Percentiles rank a stretch among this genome's conserved stretches.
These are phyloP conservation scores for Achlya flavicornis DNA, from an alignment of 2,888 invertebrate species.

Conservation along the genomic window DNA sequence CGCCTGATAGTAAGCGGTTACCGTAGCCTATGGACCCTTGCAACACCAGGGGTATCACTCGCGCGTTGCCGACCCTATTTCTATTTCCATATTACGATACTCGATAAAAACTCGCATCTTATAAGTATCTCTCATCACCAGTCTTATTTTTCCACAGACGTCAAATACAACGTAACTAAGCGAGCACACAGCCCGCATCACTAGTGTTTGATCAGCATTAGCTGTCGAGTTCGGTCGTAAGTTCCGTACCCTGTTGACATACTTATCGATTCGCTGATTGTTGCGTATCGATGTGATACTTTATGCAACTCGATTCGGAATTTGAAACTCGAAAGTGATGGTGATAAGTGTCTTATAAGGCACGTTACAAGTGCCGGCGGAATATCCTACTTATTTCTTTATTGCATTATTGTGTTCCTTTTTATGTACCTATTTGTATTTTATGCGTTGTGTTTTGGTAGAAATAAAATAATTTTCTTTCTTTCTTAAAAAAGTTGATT, in stretches of 20 bases:
- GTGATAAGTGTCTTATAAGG: background rate
- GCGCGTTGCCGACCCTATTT: too few relatives aligned
- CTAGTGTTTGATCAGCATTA: conserved; percentile 49
- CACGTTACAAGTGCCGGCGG: too few relatives aligned
- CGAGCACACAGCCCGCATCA: conserved; percentile 36
- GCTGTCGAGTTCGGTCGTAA: conserved; percentile 23
- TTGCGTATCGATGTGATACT: conserved; percentile 24
- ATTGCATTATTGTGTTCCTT: too few relatives aligned
- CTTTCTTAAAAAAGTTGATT: background rate
- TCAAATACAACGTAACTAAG: conserved; percentile 6
- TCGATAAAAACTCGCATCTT: too few relatives aligned
- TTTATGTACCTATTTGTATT: too few relatives aligned
- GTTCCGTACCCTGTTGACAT: conserved; percentile 35
- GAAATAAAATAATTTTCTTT: too few relatives aligned
- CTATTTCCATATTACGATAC: too few relatives aligned
- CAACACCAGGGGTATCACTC: too few relatives aligned
- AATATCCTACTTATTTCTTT: too few relatives aligned
- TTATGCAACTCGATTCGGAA: background rate
- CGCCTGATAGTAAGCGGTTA: too few relatives aligned
- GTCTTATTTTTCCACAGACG: background rate
- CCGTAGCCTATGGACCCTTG: too few relatives aligned
- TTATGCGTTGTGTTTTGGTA: too few relatives aligned
- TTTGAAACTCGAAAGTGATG: conserved; percentile 2
- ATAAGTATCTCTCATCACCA: background rate
- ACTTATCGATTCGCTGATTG: conserved; percentile 51